Percentiles rank a stretch among this genome's conserved stretches.
These are phyloP conservation scores for Epsilonema sp. DNA, from an alignment of 2,888 invertebrate genomes.

Conservation along the genomic window DNA sequence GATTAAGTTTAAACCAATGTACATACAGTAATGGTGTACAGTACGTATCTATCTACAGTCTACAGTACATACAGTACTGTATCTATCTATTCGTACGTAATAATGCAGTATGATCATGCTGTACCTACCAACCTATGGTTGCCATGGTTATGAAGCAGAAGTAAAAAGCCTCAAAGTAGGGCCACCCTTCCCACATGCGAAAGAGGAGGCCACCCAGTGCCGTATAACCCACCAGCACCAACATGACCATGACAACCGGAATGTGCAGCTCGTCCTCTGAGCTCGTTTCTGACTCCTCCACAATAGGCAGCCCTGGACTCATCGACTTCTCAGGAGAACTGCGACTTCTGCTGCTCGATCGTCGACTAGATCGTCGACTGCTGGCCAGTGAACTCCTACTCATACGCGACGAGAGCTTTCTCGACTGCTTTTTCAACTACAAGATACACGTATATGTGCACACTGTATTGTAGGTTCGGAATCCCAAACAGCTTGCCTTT, in stretches of 20 bases:
- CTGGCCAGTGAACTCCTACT: too few relatives aligned
- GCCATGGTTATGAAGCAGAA: constrained; percentile 29
- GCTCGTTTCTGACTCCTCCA: constrained; percentile 3
- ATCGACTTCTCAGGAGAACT: not conserved
- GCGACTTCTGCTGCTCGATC: not conserved
- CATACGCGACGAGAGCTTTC: not conserved
- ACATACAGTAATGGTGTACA: not conserved
- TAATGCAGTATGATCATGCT: too few relatives aligned
- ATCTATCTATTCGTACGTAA: too few relatives aligned
- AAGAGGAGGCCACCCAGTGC: constrained; percentile 26
- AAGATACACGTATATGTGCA: too few relatives aligned
- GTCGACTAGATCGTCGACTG: too few relatives aligned
- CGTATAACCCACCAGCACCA: constrained; percentile 23
- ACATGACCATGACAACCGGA: constrained; percentile 20
- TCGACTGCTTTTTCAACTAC: too few relatives aligned
- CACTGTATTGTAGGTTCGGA: too few relatives aligned
- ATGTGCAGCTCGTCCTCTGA: constrained; percentile 17
- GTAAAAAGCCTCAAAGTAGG: constrained; percentile 26
- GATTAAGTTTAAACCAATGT: not conserved
- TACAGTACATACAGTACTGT: too few relatives aligned
- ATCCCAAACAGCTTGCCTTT: constrained; percentile 20
- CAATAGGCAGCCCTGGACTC: not conserved
- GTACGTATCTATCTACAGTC: too few relatives aligned
- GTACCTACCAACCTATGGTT: constrained; percentile 24
- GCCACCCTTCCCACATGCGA: constrained; percentile 21